Evolutionary conservation across 2,797 vertebrate species (phyloP), one percentile per base, ranked within the genome.

Genomic region (Petrocephalus sullivani): DNA sequence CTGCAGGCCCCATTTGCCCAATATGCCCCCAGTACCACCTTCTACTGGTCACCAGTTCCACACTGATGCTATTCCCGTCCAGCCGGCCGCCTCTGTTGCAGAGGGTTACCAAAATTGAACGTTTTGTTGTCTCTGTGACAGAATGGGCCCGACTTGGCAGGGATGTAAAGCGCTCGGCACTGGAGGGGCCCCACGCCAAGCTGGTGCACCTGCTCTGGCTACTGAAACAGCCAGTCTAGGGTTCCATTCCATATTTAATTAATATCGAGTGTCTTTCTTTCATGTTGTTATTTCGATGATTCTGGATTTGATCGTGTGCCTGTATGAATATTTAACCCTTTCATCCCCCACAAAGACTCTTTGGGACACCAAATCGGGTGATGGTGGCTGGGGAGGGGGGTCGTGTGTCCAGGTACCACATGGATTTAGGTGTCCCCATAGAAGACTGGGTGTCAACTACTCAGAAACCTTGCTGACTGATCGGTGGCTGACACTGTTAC

Each of bases 101-200:
- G 58, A 82, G 87, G 49, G 81, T 88, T 89, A 89, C 83, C 88
- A 58, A 89, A 85, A 88, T 58, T 87, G 67, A 88, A 78, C 88
- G 90, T 88, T 86, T 89, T 78, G 91, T 88, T 90, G 81, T 89
- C 87, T 67, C 75, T 54, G 86, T 87, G 57, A 56, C 78, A 87
- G 89, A 84, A 88, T 85, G 75, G 89, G 89, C 89, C 89, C 89
- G 89, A 88, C 58, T 88, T 90, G 89, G 81, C 86, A 57, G 87
- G 19, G 14, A 8, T 75, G 61, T 83, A 83, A 87, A 87, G 88
- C 71, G 19, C 37, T 71, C 85, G 19, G 19, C 23, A 41, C 67
- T 37, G 41, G 83, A n/a, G 14, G n/a, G 46, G 53, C 75, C 23
- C 71, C 75, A 85, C 58, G 49, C 46, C 46, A 82, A 85, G 58